Evolutionary conservation across 2,888 invertebrate genomes (phyloP).

Genomic region (Leptogaster cylindrica): DNA sequence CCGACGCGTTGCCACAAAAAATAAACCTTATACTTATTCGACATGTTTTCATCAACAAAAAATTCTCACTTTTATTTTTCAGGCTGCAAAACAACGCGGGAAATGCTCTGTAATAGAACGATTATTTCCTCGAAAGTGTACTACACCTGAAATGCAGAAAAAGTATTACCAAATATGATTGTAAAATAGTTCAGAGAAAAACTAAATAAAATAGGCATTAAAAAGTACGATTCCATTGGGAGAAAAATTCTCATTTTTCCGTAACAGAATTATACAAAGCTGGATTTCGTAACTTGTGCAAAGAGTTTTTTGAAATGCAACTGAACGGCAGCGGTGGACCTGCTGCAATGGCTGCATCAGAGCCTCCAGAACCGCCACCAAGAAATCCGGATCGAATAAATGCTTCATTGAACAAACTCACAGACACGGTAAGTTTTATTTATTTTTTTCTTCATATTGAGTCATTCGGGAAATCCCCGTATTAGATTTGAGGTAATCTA

Average conservation of each 20-base stretch:
- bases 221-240: not conserved
- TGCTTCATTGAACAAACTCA: slow-evolving; percentile 61
- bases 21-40: too few species aligned
- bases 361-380: slow-evolving; percentile 63
- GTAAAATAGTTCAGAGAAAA: slow-evolving; percentile 18
- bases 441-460: not conserved
- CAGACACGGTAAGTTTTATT: slow-evolving; percentile 60
- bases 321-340: slow-evolving; percentile 60
- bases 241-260: slow-evolving; percentile 7
- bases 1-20: too few species aligned
- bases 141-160: slow-evolving; percentile 4
- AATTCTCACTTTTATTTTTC: too few species aligned
- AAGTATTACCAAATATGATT: slow-evolving; percentile 16
- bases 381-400: slow-evolving; percentile 63
- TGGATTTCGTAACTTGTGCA: slow-evolving; percentile 10
- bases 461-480: not conserved
- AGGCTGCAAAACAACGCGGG: too few species aligned
- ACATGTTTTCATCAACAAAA: too few species aligned
- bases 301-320: slow-evolving; percentile 54
- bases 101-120: too few species aligned
- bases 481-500: not conserved
- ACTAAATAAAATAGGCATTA: not conserved
- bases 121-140: slow-evolving; percentile 4
- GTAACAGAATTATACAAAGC: slow-evolving; percentile 16
- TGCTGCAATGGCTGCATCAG: slow-evolving; percentile 62